Base-by-base conservation (phyloP, 2,888 invertebrate species). In the Diaprepes abbreviatus region DNA sequence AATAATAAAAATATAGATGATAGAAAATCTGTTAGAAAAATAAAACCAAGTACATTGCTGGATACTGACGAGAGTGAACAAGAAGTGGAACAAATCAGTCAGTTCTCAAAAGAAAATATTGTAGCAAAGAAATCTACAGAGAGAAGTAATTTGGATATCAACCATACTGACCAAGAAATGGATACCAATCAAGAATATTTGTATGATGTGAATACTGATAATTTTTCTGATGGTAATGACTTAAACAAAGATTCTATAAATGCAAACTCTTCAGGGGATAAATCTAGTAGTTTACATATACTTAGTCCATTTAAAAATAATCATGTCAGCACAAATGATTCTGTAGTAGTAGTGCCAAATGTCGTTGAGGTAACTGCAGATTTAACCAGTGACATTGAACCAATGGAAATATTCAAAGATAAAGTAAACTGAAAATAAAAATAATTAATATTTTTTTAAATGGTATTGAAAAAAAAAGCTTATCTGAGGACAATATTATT, bases 401-500 rank as follows among this genome's bases (percentile, higher is more conserved):
- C 12, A 48, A 45, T 45, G 45, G 45, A 45, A n/a, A 12, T 45
- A 45, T 5, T 24, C 24, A 12, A 24, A 12, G 5, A 12, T 45
- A 43, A 19, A 43, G 10, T 43, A 19, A 19, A 43, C 19, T n/a
- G 3, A 35, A 35, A n/a, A n/a, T n/a, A n/a, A 35, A n/a, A 35
- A 35, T 33, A 2, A n/a, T n/a, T 1, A 3, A n/a, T 3, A 35
- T 35, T n/a, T n/a, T 35, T 35, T 35, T 2, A 28, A 28, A 28
- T n/a, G 21, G 9, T 14, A 9, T 16, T 16, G 54, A 54, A 54
- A 54, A 36, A 33, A 54, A 10, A 33, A 64, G 21, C 35, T 54
- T 21, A 54, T 21, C 36, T n/a, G 54, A 54, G 54, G 36, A 54
- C 21, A 21, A 54, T 17, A 3, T 36, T 54, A 35, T 33, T 3